These are phyloP conservation scores for Etia nguti DNA, from an alignment of 2,113 vertebrate species.

Conservation along the genomic window DNA sequence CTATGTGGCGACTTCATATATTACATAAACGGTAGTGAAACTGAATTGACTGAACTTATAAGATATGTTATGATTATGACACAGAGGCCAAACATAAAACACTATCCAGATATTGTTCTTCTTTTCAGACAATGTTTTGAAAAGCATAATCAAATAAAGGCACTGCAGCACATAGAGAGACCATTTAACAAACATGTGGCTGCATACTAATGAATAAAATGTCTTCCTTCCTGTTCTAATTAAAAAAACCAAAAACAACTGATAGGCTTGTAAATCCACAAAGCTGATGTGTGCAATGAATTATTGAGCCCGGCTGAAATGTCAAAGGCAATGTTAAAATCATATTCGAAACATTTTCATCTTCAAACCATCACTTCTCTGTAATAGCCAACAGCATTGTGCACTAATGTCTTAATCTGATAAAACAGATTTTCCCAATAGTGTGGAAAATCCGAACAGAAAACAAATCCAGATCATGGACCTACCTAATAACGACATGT, in stretches of 20 bases:
- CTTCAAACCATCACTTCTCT: neutral
- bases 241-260: neutral
- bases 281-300: neutral
- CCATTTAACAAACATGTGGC: neutral
- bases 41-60: neutral
- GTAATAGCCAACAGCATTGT: neutral
- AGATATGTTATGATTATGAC: neutral
- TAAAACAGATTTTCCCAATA: neutral
- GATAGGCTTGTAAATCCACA: neutral
- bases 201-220: neutral
- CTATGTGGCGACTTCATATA: neutral
- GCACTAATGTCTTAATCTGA: neutral
- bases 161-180: neutral
- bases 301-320: neutral
- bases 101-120: neutral
- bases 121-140: neutral
- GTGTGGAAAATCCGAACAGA: neutral
- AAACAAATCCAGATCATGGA: neutral
- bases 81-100: neutral
- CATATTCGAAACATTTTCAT: neutral
- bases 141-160: neutral
- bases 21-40: neutral
- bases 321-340: neutral
- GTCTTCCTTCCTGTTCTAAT: neutral
- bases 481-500: neutral